phyloP scores from a whole-genome alignment of 2,113 vertebrate genomes.

The Lucifuga dentata region DNA sequence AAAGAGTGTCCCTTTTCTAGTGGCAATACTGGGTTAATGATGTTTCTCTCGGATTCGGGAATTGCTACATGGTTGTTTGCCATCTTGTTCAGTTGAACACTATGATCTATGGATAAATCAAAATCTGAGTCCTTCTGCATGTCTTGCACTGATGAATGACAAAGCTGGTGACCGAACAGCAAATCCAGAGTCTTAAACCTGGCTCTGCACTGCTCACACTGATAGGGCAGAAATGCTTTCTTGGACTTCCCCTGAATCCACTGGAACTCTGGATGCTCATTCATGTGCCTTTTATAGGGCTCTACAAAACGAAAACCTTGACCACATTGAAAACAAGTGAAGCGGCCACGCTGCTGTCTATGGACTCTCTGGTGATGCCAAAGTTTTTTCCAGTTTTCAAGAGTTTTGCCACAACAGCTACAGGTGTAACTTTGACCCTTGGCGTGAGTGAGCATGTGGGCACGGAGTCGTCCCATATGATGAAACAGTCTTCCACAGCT shows the following conservation, averaged over 20 bases:
- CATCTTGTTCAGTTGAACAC: conserved; percentile 6
- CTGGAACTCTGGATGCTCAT: conserved; percentile 76
- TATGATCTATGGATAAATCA: conserved; percentile 34
- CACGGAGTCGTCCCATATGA: conserved; percentile 80
- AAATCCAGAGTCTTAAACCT: conserved; percentile 78
- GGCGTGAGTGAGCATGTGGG: conserved; percentile 84
- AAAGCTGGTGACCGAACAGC: conserved; percentile 81
- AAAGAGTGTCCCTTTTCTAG: background rate
- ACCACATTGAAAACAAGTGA: conserved; percentile 77
- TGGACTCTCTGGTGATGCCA: conserved; percentile 84
- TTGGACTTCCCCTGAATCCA: conserved; percentile 63
- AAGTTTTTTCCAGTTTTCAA: conserved; percentile 80
- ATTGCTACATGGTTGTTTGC: background rate
- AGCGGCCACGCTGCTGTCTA: conserved; percentile 77
- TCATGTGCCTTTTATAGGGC: conserved; percentile 79
- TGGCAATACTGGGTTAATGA: background rate
- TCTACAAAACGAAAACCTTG: conserved; percentile 79
- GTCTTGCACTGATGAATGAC: conserved; percentile 65
- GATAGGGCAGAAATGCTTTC: conserved; percentile 74
- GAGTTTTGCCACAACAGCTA: conserved; percentile 75
- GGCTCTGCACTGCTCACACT: conserved; percentile 78
- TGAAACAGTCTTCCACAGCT: conserved; percentile 80
- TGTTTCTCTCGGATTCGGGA: conserved; percentile 8
- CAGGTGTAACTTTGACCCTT: conserved; percentile 74
- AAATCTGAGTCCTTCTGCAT: conserved; percentile 32